A percentile compares a stretch with the other conserved stretches of the same genome.
These are phyloP conservation scores for Bellardia bayeri DNA, from an alignment of 2,888 invertebrate genomes.

Conservation along the genomic window DNA sequence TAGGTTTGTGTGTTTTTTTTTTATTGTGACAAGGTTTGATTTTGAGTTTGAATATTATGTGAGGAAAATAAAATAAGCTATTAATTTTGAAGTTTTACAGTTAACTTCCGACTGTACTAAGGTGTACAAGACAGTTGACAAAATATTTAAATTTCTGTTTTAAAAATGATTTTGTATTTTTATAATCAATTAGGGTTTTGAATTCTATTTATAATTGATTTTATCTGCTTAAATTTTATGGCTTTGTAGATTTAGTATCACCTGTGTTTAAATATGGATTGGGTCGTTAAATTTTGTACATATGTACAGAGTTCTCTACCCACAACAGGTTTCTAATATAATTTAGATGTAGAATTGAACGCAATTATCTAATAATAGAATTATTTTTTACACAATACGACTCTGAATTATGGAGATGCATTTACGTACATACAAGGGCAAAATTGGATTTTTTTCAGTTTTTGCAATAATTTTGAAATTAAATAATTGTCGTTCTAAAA, in stretches of 20 bases:
- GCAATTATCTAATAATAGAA: too few relatives aligned
- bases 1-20: not conserved
- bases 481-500: too few relatives aligned
- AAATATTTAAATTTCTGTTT: not conserved
- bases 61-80: not conserved
- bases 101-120: not conserved
- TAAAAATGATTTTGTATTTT: not conserved
- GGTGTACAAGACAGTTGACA: not conserved
- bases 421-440: too few relatives aligned
- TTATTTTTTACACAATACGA: too few relatives aligned
- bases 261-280: not conserved
- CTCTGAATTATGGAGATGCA: too few relatives aligned
- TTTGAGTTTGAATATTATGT: not conserved
- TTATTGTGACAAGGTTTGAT: not conserved
- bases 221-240: not conserved
- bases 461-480: too few relatives aligned
- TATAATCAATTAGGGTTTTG: slow-evolving; percentile 16
- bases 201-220: slow-evolving; percentile 7
- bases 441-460: too few relatives aligned
- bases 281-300: not conserved
- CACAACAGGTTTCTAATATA: not conserved
- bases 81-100: slow-evolving; percentile 12
- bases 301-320: not conserved
- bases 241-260: not conserved
- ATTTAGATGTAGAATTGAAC: too few relatives aligned